phyloP scores from a whole-genome alignment of 2,113 vertebrate genomes.

The Hemicordylus capensis region DNA sequence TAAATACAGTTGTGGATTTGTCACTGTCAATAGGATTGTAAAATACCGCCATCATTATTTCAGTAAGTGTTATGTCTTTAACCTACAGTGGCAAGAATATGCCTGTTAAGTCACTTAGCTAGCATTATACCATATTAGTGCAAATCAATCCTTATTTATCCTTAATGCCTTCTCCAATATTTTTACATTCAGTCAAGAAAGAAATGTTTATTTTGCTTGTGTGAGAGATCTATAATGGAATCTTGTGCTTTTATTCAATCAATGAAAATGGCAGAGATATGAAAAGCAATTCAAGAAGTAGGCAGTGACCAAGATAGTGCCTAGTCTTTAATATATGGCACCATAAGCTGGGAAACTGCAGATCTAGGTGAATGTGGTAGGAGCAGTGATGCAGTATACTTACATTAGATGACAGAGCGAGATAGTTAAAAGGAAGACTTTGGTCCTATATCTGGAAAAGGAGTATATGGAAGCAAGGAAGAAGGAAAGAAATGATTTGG shows the following conservation, averaged over 20 bases:
- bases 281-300: slow-evolving; percentile 43
- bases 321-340: background rate
- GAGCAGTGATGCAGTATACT: background rate
- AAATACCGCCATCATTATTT: slow-evolving; percentile 22
- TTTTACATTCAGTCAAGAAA: slow-evolving; percentile 19
- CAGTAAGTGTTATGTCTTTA: slow-evolving; percentile 40
- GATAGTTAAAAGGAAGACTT: slow-evolving; percentile 7
- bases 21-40: slow-evolving; percentile 14
- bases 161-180: slow-evolving; percentile 43
- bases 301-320: background rate
- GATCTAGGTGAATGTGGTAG: background rate
- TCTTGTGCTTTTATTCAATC: slow-evolving; percentile 27
- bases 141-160: slow-evolving; percentile 42
- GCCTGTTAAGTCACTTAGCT: slow-evolving; percentile 42
- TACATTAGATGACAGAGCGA: background rate
- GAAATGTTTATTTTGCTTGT: slow-evolving; percentile 4
- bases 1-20: background rate
- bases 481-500: background rate
- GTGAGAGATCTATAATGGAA: slow-evolving; percentile 41
- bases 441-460: background rate
- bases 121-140: slow-evolving; percentile 42
- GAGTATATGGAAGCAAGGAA: background rate
- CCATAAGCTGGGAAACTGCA: background rate
- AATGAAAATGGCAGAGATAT: slow-evolving; percentile 23
- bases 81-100: slow-evolving; percentile 41